Evolutionary conservation across 2,113 vertebrate genomes (phyloP), one percentile per base, ranked within the genome.

Genomic region (Tetraodon nigroviridis): DNA sequence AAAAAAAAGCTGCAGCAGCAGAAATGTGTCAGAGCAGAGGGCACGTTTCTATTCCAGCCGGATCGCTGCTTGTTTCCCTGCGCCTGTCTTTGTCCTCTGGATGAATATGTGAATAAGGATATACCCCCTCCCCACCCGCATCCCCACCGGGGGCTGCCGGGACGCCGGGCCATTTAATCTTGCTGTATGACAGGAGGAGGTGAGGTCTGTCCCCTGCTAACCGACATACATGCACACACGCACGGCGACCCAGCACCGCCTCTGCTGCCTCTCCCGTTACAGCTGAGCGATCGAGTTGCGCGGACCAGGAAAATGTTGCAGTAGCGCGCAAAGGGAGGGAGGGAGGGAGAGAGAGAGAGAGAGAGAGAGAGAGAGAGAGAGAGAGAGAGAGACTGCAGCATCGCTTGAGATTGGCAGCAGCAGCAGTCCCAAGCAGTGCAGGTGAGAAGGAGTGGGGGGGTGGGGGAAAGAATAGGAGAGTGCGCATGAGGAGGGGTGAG

Each of bases 351-450:
- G 73, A 49, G 80, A 87, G 86, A 80, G 76, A 57, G 80, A 62
- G 77, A 27, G 73, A 45, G 79, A 49, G 8, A 55, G 73, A 81
- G 78, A 69, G 49, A 47, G 80, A 59, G 71, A 55, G 57, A 69
- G 83, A 61, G 71, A 73, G 87, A 71, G 86, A 82, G 90, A 91
- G 90, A 91, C 92, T 94, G 95, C 94, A 95, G 93, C 93, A 94
- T 95, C 93, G 91, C 92, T 91, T 87, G 89, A 89, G 93, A 92
- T 88, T 64, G 64, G 73, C 72, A 72, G 80, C 69, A 84, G 78
- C 77, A 84, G 92, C 91, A 90, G 91, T 92, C 92, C 90, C 91
- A 86, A 89, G 92, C 93, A 93, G 93, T 90, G 92, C 95, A 96
- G 95, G 93, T 95, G 93, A 92, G 85, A 90, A 83, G 46, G 18